Evolutionary conservation across 2,113 vertebrate genomes (phyloP), one percentile per base, ranked within the genome.

Genomic region (Marcusenius ussheri): DNA sequence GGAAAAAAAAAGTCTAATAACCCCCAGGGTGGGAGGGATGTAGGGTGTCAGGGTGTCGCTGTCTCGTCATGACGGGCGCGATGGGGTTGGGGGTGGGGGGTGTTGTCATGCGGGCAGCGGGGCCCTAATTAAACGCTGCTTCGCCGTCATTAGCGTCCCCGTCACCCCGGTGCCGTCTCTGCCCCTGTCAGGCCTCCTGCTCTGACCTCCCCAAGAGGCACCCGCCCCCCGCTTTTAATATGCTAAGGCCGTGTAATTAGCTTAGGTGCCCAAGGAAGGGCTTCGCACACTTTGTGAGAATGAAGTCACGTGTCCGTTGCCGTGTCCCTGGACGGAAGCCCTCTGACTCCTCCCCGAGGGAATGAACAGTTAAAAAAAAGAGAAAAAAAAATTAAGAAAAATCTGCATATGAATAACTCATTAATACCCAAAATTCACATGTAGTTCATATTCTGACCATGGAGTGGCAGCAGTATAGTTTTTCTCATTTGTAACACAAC

Each of bases 121-220:
- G 96, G 96, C 95, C 96, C 96, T 97, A 96, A 97, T 97, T 97
- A 97, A 97, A 96, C 96, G 96, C 96, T 96, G 95, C 96, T 97
- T 96, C 96, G 94, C 96, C 96, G 95, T 97, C 96, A 96, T 97
- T 97, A 97, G 96, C 95, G 95, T 96, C 96, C 95, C 96, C 95
- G 96, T 96, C 94, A 95, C 95, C 95, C 95, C 96, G 95, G 95
- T 96, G 95, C 95, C 93, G 95, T 95, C 96, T 94, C 45, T 96
- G 96, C 96, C 96, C 96, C 94, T 96, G 96, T 96, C 96, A 96
- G 27, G 1, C 53, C 27, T 66, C 35, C 87, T 21, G 1, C 35
- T 88, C 24, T 88, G 42, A 21, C 58, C 56, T 21, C 84, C 47
- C 46, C 49, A 21, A n/a, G 24, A 3, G 10, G 42, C 45, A 45